Base-by-base conservation (phyloP, 2,888 invertebrate species). In the Xanthia icteritia region DNA sequence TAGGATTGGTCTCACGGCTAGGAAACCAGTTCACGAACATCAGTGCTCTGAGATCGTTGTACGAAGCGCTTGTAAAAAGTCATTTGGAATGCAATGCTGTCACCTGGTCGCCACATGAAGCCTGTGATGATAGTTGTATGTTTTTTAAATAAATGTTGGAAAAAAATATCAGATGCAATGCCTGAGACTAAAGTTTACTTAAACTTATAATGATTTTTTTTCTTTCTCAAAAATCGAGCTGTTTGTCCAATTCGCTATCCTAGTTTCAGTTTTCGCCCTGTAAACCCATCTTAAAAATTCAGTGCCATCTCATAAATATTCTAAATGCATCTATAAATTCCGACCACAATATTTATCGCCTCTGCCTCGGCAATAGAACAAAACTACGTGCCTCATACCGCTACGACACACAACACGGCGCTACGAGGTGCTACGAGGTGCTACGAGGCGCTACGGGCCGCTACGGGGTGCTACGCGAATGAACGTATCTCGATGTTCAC, bases 271-370 rank as follows among this genome's bases (percentile, higher is more conserved):
- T 23, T 63, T 36, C 27, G 27, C 27, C 11, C 65, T 27, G 27
- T 42, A 45, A 42, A 15, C 42, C 69, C 20, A 9, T 58, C 27
- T 20, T 13, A 39, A 20, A 58, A 69, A 20, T 27, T 58, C 58
- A 42, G 69, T 42, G 27, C 20, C 20, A 13, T 56, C 27, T 27
- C 31, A 70, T 70, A 70, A 58, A 58, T 45, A 31, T 45, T 45
- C 58, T 64, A 39, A 39, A 64, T 64, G 39, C 39, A 39, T 64
- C n/a, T 39, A 39, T 70, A 23, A 60, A 70, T 60, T 58, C 31
- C 42, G 42, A 31, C 42, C 27, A 31, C 69, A 42, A 65, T 65
- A 65, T 73, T 56, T 73, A 64, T 73, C 27, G 27, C 27, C 56
- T 2, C 42, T 65, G 65, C 73, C 31, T 45, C 45, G 42, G 15